These are phyloP conservation scores for Herpailurus yagouaroundi DNA, from an alignment of 2,113 vertebrate species.

Conservation along the genomic window DNA sequence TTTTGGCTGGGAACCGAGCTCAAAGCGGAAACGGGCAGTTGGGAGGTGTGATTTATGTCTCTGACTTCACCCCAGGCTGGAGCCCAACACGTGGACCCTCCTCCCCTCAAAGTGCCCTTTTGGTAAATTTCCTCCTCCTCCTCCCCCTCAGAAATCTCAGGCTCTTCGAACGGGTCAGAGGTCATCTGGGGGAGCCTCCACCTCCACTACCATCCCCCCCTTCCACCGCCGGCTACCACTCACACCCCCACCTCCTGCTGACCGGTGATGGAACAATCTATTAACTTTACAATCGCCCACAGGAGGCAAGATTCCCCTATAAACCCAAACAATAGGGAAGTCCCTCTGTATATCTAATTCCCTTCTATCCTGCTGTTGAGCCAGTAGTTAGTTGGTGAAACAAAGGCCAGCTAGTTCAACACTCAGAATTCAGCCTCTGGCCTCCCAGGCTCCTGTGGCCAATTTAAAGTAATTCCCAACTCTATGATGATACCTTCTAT, in stretches of 20 bases:
- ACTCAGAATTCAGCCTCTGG: conserved; percentile 3
- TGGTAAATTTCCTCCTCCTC: conserved; percentile 20
- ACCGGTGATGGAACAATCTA: background rate
- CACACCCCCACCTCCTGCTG: background rate
- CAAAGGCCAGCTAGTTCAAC: conserved; percentile 17
- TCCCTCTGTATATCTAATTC: conserved; percentile 40
- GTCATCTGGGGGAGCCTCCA: background rate
- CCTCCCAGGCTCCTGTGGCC: background rate
- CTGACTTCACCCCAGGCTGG: conserved; percentile 71
- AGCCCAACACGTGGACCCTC: conserved; percentile 55
- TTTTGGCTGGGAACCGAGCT: conserved; percentile 68
- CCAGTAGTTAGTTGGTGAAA: background rate
- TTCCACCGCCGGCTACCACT: background rate
- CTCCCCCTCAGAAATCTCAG: conserved; percentile 39
- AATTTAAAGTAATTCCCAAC: background rate
- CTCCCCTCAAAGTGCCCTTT: conserved; percentile 50
- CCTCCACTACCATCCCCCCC: background rate
- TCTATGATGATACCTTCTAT: background rate
- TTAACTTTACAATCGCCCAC: conserved; percentile 14
- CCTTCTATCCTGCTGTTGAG: conserved; percentile 45
- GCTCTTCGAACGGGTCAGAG: conserved; percentile 24
- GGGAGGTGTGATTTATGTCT: conserved; percentile 76
- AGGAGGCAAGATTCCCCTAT: conserved; percentile 43
- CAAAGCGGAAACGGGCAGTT: conserved; percentile 73
- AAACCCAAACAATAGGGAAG: conserved; percentile 47